Conservation (phyloP, 2,888 invertebrate genomes). For the Philereme transversata region DNA sequence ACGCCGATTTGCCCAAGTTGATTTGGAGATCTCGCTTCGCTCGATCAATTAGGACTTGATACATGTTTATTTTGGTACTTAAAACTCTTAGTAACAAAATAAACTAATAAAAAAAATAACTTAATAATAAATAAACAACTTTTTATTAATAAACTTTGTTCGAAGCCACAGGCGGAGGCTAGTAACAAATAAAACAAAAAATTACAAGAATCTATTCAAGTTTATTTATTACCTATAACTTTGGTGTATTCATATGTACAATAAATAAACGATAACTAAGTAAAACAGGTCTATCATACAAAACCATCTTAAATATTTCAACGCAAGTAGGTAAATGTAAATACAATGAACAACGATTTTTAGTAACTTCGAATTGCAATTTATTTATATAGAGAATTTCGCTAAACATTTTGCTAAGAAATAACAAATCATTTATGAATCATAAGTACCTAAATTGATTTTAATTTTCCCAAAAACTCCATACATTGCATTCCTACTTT, state of each 20-base stretch:
- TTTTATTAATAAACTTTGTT: too few relatives aligned
- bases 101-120: too few relatives aligned
- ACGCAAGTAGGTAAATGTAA: constrained; percentile 44
- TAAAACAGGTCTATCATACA: constrained; percentile 67
- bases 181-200: constrained; percentile 63
- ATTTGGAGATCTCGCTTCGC: too few relatives aligned
- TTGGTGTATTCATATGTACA: constrained; percentile 82
- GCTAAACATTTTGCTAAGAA: constrained; percentile 60
- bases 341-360: constrained; percentile 36
- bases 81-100: too few relatives aligned
- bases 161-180: too few relatives aligned
- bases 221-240: constrained; percentile 81
- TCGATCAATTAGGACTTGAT: too few relatives aligned
- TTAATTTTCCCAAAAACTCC: constrained; percentile 23
- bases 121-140: too few relatives aligned
- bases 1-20: too few relatives aligned
- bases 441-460: constrained; percentile 14
- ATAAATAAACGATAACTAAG: constrained; percentile 76
- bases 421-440: constrained; percentile 46
- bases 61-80: too few relatives aligned
- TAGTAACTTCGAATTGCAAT: constrained; percentile 35
- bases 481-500: constrained; percentile 40
- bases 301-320: constrained; percentile 55
- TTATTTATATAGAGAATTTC: constrained; percentile 45
- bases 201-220: constrained; percentile 75